Conservation (phyloP, 2,113 vertebrate genomes). For the Loxodonta africana region DNA sequence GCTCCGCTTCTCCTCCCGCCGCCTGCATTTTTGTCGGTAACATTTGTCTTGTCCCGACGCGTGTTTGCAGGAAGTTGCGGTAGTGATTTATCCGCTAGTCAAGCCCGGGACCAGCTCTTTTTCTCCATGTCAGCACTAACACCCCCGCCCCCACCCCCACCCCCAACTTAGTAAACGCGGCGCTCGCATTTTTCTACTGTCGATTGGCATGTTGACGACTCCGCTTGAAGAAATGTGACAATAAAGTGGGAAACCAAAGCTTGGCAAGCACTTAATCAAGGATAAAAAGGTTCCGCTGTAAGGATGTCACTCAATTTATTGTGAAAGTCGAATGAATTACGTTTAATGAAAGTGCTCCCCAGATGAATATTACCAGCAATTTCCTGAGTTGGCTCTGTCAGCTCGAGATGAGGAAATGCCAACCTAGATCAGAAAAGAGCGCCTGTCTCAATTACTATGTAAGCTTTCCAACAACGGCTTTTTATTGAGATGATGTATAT, state of each 20-base stretch:
- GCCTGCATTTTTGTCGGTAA: background rate
- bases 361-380: conserved; percentile 94
- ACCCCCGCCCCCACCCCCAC: conserved; percentile 70
- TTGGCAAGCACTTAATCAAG: conserved; percentile 92
- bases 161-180: conserved; percentile 88
- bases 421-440: conserved; percentile 88
- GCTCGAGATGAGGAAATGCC: conserved; percentile 91
- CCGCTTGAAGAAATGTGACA: conserved; percentile 91
- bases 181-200: conserved; percentile 84
- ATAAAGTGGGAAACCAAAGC: conserved; percentile 89
- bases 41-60: background rate
- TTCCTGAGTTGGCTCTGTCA: conserved; percentile 92
- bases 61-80: conserved; percentile 71
- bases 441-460: conserved; percentile 88
- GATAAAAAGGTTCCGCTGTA: conserved; percentile 92
- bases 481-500: conserved; percentile 81
- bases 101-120: conserved; percentile 79
- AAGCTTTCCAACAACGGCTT: conserved; percentile 81
- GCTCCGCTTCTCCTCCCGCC: background rate
- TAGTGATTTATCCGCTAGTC: conserved; percentile 87
- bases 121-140: conserved; percentile 87
- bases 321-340: conserved; percentile 95
- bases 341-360: conserved; percentile 94
- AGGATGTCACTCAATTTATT: conserved; percentile 94
- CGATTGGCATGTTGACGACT: conserved; percentile 91